Evolutionary conservation across 2,113 vertebrate genomes (phyloP), one percentile per base, ranked within the genome.

Genomic region (Rhea pennata): DNA sequence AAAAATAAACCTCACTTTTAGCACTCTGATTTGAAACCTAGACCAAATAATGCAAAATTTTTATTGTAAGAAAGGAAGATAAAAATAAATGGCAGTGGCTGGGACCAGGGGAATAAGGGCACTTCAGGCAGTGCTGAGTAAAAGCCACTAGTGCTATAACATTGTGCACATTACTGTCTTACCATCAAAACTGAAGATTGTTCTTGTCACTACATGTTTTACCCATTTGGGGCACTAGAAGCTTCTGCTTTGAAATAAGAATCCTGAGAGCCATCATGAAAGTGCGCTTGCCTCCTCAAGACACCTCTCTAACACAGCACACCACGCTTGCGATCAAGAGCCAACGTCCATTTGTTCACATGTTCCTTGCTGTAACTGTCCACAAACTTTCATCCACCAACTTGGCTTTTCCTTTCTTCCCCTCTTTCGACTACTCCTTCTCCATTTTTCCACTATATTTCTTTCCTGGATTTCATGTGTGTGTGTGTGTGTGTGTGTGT

Each of bases 401-500:
- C 74, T 46, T 62, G 46, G 27, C 27, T 82, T 21, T 85, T 85
- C 56, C 6, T 83, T 61, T 53, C 67, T 90, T 36, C 70, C n/a
- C 27, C 33, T 75, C 66, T 75, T 78, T 71, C 61, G 46, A 6
- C 5, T 36, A 72, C 15, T 46, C 54, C 20, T 42, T 87, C 86
- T 72, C 46, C n/a, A 51, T 15, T 44, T 6, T 46, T 10, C 27
- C 20, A 33, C 6, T 40, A 42, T 21, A 9, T 73, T 75, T 86
- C 16, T 83, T 40, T 89, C 33, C 31, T 11, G 65, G 11, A 15
- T 33, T 61, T 59, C 9, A 6, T 21, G 20, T 24, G 20, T 0
- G 5, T 24, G 0, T 61, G 14, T 70, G 9, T 33, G 46, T 48
- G 46, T 48, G 5, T 22, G 16, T 23, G 19, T 0, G 6, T 23